Conservation (phyloP, 2,113 vertebrate genomes). For the Macrotis lagotis region DNA sequence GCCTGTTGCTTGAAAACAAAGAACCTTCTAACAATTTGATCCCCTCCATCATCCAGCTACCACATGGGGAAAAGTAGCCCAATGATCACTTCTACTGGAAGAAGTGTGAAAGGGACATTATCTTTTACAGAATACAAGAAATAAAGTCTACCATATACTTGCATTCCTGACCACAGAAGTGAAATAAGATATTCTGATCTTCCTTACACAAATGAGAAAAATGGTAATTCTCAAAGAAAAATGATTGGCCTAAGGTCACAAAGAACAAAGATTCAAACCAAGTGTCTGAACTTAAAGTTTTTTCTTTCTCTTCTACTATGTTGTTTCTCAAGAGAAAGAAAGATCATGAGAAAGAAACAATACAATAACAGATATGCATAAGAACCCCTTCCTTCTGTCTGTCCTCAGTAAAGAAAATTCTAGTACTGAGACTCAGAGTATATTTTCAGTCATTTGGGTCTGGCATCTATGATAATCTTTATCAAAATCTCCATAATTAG, state of each 20-base stretch:
- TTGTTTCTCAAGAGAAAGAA: neutral
- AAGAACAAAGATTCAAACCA: neutral
- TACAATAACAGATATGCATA: neutral
- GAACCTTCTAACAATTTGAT: neutral
- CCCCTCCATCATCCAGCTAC: neutral
- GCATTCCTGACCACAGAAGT: neutral
- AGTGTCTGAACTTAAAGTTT: neutral
- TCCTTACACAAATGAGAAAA: neutral
- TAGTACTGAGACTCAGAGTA: neutral
- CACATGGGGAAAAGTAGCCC: neutral
- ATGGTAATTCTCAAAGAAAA: neutral
- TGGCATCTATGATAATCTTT: neutral
- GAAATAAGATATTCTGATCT: neutral
- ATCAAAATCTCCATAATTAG: slow-evolving; percentile 9
- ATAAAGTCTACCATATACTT: neutral
- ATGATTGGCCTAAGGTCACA: neutral
- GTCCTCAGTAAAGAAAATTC: neutral
- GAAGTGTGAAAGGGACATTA: neutral
- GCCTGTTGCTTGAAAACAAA: neutral
- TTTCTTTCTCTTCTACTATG: neutral
- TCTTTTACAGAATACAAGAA: neutral
- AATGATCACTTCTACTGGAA: neutral
- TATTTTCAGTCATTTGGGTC: neutral
- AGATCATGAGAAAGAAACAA: neutral
- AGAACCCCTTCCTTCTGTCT: neutral